Evolutionary conservation across 2,888 invertebrate species (phyloP), one percentile per base, ranked within the genome.

Genomic region (Caenorhabditis angaria): DNA sequence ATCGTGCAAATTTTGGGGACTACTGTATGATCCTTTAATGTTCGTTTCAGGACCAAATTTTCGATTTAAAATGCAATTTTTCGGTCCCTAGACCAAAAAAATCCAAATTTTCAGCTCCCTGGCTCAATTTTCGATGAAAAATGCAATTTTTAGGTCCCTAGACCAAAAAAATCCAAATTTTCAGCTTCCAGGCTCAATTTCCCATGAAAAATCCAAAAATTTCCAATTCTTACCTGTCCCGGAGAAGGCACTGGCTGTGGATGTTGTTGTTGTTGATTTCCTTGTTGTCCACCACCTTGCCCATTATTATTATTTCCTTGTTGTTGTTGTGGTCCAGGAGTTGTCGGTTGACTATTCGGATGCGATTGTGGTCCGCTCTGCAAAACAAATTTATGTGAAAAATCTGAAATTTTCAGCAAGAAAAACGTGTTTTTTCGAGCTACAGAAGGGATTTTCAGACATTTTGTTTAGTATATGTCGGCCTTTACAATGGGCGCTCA

Each of bases 261-360:
- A 8, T 67, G 67, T 53, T 32, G 59, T 32, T 32, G 54, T 18
- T 27, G 32, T 53, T 50, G 50, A n/a, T 57, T 47, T 27, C 54
- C 14, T n/a, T 48, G 48, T 48, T 48, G 48, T 18, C 8, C 35
- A 35, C 35, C 35, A 14, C 35, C 35, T 35, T 35, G 35, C 6
- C 6, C 6, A 50, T 14, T 50, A 6, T 6, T 6, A 12, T 50
- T 58, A 50, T 47, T 55, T 47, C 64, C 70, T 53, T 56, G 51
- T 1, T 56, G 60, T 47, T 58, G 62, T 20, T 71, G 67, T 24
- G 77, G 77, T 27, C 77, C 77, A 1, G 77, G 77, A 41, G 77
- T 77, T 1, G 73, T 61, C 25, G 77, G 77, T 35, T 77, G 77
- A 57, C 77, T 77, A 24, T 71, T 71, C 35, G 71, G 70, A 65